Conservation (phyloP, 2,888 invertebrate genomes). For the Galerucella pusilla region DNA sequence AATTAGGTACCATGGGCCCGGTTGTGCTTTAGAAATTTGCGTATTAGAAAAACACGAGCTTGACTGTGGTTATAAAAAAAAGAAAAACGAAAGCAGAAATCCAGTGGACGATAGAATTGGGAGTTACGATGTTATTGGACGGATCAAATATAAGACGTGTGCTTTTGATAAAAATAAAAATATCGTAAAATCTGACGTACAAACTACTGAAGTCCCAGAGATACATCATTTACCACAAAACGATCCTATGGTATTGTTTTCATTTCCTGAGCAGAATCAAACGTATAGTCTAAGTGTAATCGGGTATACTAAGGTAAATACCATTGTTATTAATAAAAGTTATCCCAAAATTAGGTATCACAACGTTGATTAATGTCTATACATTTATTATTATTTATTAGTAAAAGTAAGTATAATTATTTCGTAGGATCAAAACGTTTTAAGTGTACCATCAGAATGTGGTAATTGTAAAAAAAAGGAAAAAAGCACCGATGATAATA, state of each 20-base stretch:
- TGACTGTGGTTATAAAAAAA: constrained; percentile 46
- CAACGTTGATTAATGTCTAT: too few relatives aligned
- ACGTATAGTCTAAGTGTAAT: constrained; percentile 3
- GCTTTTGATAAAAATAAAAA: not conserved
- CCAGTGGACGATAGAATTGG: constrained; percentile 47
- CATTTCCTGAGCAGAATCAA: constrained; percentile 5
- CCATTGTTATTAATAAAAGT: too few relatives aligned
- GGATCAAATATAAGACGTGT: constrained; percentile 44
- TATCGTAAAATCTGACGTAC: not conserved
- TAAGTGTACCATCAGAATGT: not conserved
- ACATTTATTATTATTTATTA: too few relatives aligned
- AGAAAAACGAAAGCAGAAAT: constrained; percentile 37
- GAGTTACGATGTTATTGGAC: constrained; percentile 49
- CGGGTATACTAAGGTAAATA: constrained; percentile 4
- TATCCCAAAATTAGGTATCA: too few relatives aligned
- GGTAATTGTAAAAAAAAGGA: not conserved
- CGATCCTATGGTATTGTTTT: constrained; percentile 7
- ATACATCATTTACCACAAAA: constrained; percentile 6
- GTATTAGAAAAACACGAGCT: constrained; percentile 52
- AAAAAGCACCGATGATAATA: not conserved
- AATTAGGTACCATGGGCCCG: constrained; percentile 48
- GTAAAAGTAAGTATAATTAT: not conserved
- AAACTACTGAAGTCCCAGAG: not conserved
- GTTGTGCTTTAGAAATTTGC: constrained; percentile 52
- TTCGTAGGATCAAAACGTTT: not conserved